Conservation (phyloP, 2,113 vertebrate genomes). For the Aspiorhynchus laticeps region DNA sequence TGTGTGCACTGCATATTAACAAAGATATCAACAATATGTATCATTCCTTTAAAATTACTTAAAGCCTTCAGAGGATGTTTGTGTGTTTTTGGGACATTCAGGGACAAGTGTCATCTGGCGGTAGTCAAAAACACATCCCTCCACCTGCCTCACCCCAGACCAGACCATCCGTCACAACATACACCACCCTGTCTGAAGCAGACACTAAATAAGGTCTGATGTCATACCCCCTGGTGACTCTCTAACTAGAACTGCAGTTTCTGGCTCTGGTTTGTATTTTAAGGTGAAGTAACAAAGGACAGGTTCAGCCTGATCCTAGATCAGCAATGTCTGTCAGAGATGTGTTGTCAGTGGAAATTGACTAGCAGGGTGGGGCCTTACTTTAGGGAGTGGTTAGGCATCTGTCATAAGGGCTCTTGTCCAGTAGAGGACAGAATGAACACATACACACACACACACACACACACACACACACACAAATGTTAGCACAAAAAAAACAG, state of each 20-base stretch:
- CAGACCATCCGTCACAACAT: constrained; percentile 46
- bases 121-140: constrained; percentile 46
- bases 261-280: background rate
- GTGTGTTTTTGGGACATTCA: background rate
- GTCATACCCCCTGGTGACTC: constrained; percentile 19
- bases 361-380: background rate
- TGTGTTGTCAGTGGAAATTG: background rate
- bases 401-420: background rate
- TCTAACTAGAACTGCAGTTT: background rate
- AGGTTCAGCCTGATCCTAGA: constrained; percentile 1
- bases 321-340: background rate
- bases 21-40: background rate
- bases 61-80: background rate
- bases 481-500: background rate
- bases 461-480: background rate
- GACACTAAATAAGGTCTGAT: background rate
- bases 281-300: background rate
- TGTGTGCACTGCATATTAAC: background rate
- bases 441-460: background rate
- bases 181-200: constrained; percentile 30
- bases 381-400: background rate
- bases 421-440: constrained; percentile 30
- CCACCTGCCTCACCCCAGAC: constrained; percentile 34
- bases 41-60: background rate
- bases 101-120: constrained; percentile 38